A percentile compares a stretch with the other conserved stretches of the same genome.
Evolutionary conservation across 1,140 invertebrate genomes (phyloP).

Genomic region (Drosophila suzukii): DNA sequence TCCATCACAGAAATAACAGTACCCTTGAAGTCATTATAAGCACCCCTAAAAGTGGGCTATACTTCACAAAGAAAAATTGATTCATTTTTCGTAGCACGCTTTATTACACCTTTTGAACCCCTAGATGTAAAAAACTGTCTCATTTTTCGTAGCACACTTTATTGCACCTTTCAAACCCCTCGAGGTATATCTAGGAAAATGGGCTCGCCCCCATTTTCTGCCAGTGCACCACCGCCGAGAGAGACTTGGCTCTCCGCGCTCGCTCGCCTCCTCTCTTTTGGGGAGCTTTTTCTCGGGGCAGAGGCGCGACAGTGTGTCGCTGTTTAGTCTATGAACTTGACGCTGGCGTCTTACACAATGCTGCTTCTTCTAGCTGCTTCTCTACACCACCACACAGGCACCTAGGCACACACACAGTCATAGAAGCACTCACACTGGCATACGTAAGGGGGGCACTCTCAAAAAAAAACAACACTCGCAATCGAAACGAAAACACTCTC

Average conservation of each 20-base stretch:
- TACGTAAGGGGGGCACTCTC: neutral
- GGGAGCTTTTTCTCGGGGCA: conserved; percentile 48
- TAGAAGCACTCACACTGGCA: neutral
- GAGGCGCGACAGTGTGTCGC: conserved; percentile 47
- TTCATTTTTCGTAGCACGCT: too few species aligned
- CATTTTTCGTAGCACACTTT: too few species aligned
- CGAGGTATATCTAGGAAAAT: neutral
- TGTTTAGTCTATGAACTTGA: conserved; percentile 60
- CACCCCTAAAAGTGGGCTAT: neutral
- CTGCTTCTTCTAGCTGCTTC: conserved; percentile 15
- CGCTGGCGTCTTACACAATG: conserved; percentile 48
- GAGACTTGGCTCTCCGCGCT: conserved; percentile 1
- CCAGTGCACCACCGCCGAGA: conserved; percentile 4
- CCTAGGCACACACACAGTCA: neutral
- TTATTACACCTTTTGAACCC: too few species aligned
- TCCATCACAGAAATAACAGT: neutral
- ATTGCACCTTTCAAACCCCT: too few species aligned
- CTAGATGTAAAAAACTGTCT: too few species aligned
- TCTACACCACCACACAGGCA: conserved; percentile 7
- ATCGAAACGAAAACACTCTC: neutral
- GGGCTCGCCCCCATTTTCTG: neutral
- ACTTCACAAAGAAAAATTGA: neutral
- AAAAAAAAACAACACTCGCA: conserved; percentile 12
- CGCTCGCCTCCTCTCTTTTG: neutral
- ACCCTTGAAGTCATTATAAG: neutral